Evolutionary conservation across 2,113 vertebrate species (phyloP).

Genomic region (Eonycteris spelaea): DNA sequence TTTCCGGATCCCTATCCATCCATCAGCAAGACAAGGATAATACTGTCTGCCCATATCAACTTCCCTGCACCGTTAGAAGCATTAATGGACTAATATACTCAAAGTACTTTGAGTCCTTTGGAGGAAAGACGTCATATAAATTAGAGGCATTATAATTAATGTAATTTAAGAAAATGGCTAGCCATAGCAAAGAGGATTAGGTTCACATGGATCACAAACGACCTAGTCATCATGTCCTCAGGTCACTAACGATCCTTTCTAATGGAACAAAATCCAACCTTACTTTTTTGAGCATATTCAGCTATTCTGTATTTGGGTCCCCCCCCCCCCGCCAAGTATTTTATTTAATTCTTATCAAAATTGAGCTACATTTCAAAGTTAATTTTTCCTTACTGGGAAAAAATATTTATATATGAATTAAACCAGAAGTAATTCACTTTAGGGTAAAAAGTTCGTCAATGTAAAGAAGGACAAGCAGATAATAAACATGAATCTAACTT

Average conservation of each 20-base stretch:
- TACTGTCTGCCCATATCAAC: constrained; percentile 31
- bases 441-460: not conserved
- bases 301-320: not conserved
- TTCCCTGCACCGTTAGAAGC: constrained; percentile 28
- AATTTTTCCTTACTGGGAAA: constrained; percentile 23
- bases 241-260: constrained; percentile 25
- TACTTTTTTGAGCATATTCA: not conserved
- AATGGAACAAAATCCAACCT: constrained; percentile 40
- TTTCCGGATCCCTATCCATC: constrained; percentile 21
- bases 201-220: constrained; percentile 19
- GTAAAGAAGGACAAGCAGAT: not conserved
- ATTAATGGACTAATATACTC: constrained; percentile 54
- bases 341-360: constrained; percentile 34
- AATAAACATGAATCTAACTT: not conserved
- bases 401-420: not conserved
- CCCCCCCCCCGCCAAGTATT: not conserved
- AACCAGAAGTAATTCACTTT: not conserved
- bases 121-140: constrained; percentile 58
- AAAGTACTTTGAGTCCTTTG: constrained; percentile 44
- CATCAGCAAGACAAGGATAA: constrained; percentile 23
- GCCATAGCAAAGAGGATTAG: constrained; percentile 26
- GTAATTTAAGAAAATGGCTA: constrained; percentile 62
- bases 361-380: not conserved
- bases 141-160: constrained; percentile 63
- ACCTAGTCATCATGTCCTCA: not conserved